Percentiles rank a stretch among this genome's conserved stretches.
Evolutionary conservation across 1,140 invertebrate species (phyloP).

Genomic region (Drosophila nasuta): DNA sequence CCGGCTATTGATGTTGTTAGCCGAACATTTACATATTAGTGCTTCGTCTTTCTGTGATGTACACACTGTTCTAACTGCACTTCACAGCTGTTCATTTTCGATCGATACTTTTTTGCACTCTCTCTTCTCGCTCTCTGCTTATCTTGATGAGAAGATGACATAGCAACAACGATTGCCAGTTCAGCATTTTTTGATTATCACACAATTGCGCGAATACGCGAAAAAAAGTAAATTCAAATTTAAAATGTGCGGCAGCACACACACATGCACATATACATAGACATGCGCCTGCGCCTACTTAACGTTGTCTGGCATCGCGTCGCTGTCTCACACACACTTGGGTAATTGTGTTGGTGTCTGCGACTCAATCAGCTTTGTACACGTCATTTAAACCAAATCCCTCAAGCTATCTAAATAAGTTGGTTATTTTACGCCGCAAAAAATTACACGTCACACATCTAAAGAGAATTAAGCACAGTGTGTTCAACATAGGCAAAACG

Average conservation of each 20-base stretch:
- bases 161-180: slow-evolving; percentile 29
- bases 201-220: slow-evolving; percentile 30
- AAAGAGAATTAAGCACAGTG: slow-evolving; percentile 9
- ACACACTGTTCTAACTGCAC: slow-evolving; percentile 5
- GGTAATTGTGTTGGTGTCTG: slow-evolving; percentile 24
- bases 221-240: slow-evolving; percentile 20
- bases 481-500: background rate
- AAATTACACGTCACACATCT: slow-evolving; percentile 44
- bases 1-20: slow-evolving; percentile 4
- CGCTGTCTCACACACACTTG: background rate
- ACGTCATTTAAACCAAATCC: slow-evolving; percentile 68
- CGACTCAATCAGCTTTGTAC: slow-evolving; percentile 70
- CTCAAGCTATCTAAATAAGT: slow-evolving; percentile 23
- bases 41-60: background rate
- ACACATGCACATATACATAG: slow-evolving; percentile 3
- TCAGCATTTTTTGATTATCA: slow-evolving; percentile 18
- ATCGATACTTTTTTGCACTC: slow-evolving; percentile 1
- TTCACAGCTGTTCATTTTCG: slow-evolving; percentile 18
- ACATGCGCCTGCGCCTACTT: slow-evolving; percentile 61
- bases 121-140: slow-evolving; percentile 7
- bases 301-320: slow-evolving; percentile 2
- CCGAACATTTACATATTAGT: slow-evolving; percentile 19
- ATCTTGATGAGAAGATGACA: slow-evolving; percentile 9
- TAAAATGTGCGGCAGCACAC: slow-evolving; percentile 16
- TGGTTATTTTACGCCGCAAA: slow-evolving; percentile 18